A percentile compares a stretch with the other conserved stretches of the same genome.
Conservation (phyloP, 1,140 invertebrate genomes). For the Saxidomus purpurata region DNA sequence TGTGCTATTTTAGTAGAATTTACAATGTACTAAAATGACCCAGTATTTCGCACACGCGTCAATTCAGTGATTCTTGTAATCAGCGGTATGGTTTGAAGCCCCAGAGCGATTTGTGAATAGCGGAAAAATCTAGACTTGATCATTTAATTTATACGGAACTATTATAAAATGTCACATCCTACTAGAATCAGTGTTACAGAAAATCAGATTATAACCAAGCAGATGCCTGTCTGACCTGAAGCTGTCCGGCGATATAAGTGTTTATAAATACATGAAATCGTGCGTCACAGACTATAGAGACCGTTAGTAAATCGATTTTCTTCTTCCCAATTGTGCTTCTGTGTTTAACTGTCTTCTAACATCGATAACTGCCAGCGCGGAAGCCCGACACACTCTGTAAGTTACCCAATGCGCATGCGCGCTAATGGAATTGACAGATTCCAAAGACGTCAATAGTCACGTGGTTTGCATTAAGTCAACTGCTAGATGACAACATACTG, state of each 20-base stretch:
- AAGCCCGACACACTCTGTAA: slow-evolving; percentile 28
- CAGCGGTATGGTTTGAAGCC: too few species aligned
- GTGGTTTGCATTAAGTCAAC: slow-evolving; percentile 38
- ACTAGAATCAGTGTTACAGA: neutral
- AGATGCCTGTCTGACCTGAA: neutral
- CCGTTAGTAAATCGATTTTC: slow-evolving; percentile 41
- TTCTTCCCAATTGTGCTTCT: slow-evolving; percentile 32
- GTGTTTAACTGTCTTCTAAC: neutral
- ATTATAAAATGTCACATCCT: neutral
- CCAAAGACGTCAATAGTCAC: slow-evolving; percentile 65
- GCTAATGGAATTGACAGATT: slow-evolving; percentile 42
- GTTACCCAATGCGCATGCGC: slow-evolving; percentile 49
- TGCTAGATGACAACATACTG: slow-evolving; percentile 54
- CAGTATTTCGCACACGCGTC: too few species aligned
- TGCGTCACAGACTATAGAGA: slow-evolving; percentile 23
- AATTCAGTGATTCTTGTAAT: too few species aligned
- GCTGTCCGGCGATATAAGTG: neutral
- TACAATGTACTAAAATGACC: too few species aligned
- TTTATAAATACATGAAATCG: slow-evolving; percentile 23
- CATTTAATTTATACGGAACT: too few species aligned
- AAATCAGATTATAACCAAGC: neutral
- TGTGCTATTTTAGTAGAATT: too few species aligned
- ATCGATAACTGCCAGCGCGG: slow-evolving; percentile 39
- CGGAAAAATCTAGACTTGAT: too few species aligned
- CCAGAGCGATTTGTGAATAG: too few species aligned